Percentiles rank a stretch among this genome's conserved stretches.
Conservation (phyloP, 2,797 vertebrate species). For the Cyclura pinguis region DNA sequence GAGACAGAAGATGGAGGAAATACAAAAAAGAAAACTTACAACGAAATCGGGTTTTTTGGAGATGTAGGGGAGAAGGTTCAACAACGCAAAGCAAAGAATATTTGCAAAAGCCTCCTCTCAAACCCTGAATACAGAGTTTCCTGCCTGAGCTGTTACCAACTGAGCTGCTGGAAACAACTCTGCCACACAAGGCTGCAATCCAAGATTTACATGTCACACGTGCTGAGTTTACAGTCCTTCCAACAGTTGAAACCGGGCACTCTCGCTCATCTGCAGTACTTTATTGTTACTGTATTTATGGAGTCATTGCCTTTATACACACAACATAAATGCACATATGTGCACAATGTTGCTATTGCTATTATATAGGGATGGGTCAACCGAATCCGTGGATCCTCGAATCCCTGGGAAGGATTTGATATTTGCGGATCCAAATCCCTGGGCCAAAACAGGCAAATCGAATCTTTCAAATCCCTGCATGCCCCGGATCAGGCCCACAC, state of each 20-base stretch:
- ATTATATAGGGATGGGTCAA: too few relatives aligned
- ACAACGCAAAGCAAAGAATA: rapidly evolving
- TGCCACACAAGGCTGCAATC: rapidly evolving
- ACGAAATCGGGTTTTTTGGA: background rate
- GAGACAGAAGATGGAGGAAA: background rate
- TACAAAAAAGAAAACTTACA: too few relatives aligned
- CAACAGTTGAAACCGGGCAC: background rate
- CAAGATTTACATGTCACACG: background rate
- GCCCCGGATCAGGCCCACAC: too few relatives aligned
- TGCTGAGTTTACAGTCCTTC: background rate
- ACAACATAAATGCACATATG: background rate
- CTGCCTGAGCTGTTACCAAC: background rate
- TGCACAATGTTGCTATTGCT: too few relatives aligned
- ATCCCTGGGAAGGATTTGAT: too few relatives aligned
- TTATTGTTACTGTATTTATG: background rate
- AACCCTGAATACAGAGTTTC: background rate
- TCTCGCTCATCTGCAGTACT: background rate
- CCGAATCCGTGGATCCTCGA: too few relatives aligned
- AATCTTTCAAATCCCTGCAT: too few relatives aligned
- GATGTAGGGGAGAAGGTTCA: background rate
- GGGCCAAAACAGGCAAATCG: too few relatives aligned
- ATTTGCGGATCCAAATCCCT: too few relatives aligned
- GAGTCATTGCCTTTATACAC: background rate
- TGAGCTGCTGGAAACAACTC: background rate
- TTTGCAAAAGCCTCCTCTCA: background rate